Evolutionary conservation across 2,113 vertebrate species (phyloP).

Genomic region (Sarotherodon lohbergeri): DNA sequence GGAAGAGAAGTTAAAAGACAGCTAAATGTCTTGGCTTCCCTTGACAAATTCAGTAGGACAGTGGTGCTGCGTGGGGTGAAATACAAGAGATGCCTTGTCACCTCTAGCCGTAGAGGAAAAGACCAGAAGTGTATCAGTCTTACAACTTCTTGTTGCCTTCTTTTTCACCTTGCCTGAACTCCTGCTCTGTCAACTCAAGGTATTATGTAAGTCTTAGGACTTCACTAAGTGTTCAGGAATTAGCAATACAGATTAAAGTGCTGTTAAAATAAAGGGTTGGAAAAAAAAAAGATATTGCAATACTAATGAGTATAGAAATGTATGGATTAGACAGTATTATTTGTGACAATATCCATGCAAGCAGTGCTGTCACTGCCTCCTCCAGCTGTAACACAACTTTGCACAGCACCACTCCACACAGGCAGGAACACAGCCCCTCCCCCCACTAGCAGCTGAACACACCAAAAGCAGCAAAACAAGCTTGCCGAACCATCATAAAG

Average conservation of each 20-base stretch:
- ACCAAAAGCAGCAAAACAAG: background rate
- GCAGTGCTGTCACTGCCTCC: background rate
- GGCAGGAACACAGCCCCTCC: background rate
- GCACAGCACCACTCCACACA: background rate
- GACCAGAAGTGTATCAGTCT: slow-evolving; percentile 22
- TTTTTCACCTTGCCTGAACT: slow-evolving; percentile 31
- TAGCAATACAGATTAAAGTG: background rate
- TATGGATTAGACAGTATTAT: background rate
- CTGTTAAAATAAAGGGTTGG: background rate
- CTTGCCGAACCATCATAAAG: background rate
- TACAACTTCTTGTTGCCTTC: slow-evolving; percentile 8
- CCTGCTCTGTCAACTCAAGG: background rate
- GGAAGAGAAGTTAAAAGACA: slow-evolving; percentile 52
- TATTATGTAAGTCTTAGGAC: background rate
- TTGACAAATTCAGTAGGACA: slow-evolving; percentile 48
- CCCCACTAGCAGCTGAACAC: background rate
- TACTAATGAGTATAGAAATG: background rate
- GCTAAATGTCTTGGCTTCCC: slow-evolving; percentile 36
- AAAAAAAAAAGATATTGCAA: background rate
- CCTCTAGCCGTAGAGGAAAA: slow-evolving; percentile 6
- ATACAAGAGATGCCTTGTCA: slow-evolving; percentile 38
- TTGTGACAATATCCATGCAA: background rate
- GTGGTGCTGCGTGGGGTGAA: slow-evolving; percentile 24
- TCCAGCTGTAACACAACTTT: background rate
- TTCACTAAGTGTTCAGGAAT: background rate